Evolutionary conservation across 1,140 invertebrate species (phyloP), one percentile per base, ranked within the genome.

Genomic region (Eciton burchellii): DNA sequence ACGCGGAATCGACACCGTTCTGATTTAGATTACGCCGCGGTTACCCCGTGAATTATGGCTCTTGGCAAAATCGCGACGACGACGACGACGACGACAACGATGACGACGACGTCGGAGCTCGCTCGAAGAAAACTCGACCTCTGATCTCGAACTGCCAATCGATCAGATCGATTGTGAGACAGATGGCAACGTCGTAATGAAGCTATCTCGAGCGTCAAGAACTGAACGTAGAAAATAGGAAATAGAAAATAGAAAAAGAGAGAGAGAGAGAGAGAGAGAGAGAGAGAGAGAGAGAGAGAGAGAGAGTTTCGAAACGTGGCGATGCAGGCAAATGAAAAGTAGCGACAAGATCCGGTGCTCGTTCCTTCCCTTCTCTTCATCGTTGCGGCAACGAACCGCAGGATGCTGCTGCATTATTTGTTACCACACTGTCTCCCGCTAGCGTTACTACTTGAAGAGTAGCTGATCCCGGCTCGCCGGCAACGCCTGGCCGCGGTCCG

Each of bases 81-180:
- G 24, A 4, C 43, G 19, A 8, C 41, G 56, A 54, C 16, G 6
- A 19, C 14, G 4, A 16, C 4, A 0, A n/a, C 49, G 49, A 5
- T n/a, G n/a, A n/a, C n/a, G n/a, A n/a, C n/a, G n/a, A 63, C 45
- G 16, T 74, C 43, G 3, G 24, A 71, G 59, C n/a, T 74, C 60
- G 82, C 24, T 52, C 24, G 52, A 47, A 84, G 66, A 60, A 85
- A 84, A 74, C 52, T 54, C 29, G 24, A 43, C 41, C 35, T 14
- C 41, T 11, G 47, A 56, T 60, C 47, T 72, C 62, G 62, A 35
- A n/a, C 8, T 19, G 73, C 59, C 63, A 89, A 91, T 91, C 89
- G 88, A 91, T 90, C 84, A 86, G 89, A 89, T n/a, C 92, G 91
- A 92, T 92, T 92, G 90, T 88, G 87, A 90, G 84, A 35, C 66